Conservation (phyloP, 2,797 vertebrate genomes). For the Myripristis jacobus region DNA sequence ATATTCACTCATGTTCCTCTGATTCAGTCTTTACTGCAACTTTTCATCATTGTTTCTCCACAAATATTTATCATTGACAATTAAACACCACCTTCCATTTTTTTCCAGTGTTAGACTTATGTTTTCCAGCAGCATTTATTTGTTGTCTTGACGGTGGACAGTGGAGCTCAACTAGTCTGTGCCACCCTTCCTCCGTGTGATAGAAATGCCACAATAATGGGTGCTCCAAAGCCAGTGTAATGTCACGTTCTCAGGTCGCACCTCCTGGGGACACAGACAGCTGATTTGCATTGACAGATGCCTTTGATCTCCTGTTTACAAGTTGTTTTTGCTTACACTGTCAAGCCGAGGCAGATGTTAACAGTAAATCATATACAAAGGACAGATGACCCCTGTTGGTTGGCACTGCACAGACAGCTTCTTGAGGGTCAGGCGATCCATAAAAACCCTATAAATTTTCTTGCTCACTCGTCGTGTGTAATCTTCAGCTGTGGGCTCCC, state of each 20-base stretch:
- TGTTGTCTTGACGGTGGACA: conserved; percentile 63
- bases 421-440: conserved; percentile 7
- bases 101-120: conserved; percentile 56
- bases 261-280: background rate
- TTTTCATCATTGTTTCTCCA: conserved; percentile 34
- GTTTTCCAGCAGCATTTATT: conserved; percentile 42
- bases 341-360: background rate
- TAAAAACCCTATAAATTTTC: conserved; percentile 8
- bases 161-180: conserved; percentile 67
- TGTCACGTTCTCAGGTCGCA: background rate
- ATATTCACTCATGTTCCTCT: conserved; percentile 22
- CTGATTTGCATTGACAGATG: background rate
- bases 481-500: conserved; percentile 53
- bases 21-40: conserved; percentile 28
- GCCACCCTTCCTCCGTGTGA: conserved; percentile 26
- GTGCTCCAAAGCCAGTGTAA: background rate
- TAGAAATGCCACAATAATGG: conserved; percentile 15
- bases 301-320: background rate
- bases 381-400: background rate
- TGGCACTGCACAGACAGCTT: conserved; percentile 2
- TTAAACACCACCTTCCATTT: conserved; percentile 65
- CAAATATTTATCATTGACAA: conserved; percentile 42
- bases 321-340: background rate
- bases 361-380: background rate
- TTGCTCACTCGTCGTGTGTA: conserved; percentile 12